These are phyloP conservation scores for Zeuzera pyrina DNA, from an alignment of 2,888 invertebrate genomes.

Conservation along the genomic window DNA sequence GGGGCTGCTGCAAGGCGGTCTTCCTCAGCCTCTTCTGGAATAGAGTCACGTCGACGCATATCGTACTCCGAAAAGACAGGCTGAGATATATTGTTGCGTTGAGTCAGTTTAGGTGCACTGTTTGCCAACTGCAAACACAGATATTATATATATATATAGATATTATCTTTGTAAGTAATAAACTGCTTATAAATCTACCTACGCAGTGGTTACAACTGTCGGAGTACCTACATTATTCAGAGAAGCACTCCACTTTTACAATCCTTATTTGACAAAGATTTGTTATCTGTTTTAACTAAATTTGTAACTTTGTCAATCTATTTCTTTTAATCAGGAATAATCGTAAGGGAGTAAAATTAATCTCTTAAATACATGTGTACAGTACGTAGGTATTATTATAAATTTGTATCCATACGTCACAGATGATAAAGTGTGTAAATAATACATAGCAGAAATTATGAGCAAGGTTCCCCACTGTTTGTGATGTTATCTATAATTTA, in stretches of 20 bases:
- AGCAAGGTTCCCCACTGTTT: constrained; percentile 25
- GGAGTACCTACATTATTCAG: too few species aligned
- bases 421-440: constrained; percentile 30
- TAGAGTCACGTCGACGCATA: constrained; percentile 71
- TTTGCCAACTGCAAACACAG: constrained; percentile 72
- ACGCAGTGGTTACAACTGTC: too few species aligned
- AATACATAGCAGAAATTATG: constrained; percentile 5
- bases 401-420: constrained; percentile 42
- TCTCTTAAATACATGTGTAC: not conserved
- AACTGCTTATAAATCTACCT: too few species aligned
- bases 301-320: too few species aligned
- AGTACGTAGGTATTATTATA: constrained; percentile 32
- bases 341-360: constrained; percentile 1
- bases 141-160: too few species aligned
- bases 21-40: constrained; percentile 74
- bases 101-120: constrained; percentile 76
- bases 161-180: too few species aligned
- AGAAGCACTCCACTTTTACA: too few species aligned
- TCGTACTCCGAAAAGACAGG: constrained; percentile 74
- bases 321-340: too few species aligned
- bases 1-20: constrained; percentile 40
- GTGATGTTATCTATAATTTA: too few species aligned
- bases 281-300: too few species aligned
- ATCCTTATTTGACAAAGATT: too few species aligned
- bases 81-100: constrained; percentile 75